Evolutionary conservation across 2,888 invertebrate species (phyloP), one percentile per base, ranked within the genome.

Genomic region (Acronicta psi): DNA sequence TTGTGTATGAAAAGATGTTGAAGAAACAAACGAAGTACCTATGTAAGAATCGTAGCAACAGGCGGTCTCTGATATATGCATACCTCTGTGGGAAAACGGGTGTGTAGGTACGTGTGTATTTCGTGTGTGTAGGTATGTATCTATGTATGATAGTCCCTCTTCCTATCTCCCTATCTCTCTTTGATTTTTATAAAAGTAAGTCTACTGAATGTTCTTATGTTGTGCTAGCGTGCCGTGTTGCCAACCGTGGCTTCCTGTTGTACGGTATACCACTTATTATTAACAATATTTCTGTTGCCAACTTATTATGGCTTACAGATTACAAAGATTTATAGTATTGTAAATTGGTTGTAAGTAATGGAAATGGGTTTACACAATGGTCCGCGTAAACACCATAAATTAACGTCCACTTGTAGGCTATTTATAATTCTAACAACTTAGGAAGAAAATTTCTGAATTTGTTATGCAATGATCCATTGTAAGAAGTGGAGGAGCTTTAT

Each of bases 191-290:
- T n/a, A n/a, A 8, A 34, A 52, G 46, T 66, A n/a, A 31, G 0
- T 17, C 54, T 59, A 59, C 67, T 68, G 50, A 17, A 1, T 11
- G 4, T 16, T 11, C 6, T 17, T 5, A 18, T 36, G 13, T 38
- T 10, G 23, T n/a, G 14, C 8, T 59, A 31, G 13, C 20, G 45
- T 59, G 66, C 60, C 25, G 50, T 53, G 67, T 64, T 64, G 55
- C 59, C 45, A 61, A 54, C 45, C 46, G 18, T 54, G 34, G 59
- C 62, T 78, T 77, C 74, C 69, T 69, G 69, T 56, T 59, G 38
- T 63, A 50, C 43, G 43, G 53, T 36, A 50, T 46, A 63, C 42
- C 41, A 56, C 56, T 70, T 64, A 65, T 64, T 54, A 60, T 52
- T 49, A 59, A 67, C 56, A 42, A 53, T 49, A 43, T 59, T 72